phyloP scores from a whole-genome alignment of 2,113 vertebrate species.

The Mus spicilegus region DNA sequence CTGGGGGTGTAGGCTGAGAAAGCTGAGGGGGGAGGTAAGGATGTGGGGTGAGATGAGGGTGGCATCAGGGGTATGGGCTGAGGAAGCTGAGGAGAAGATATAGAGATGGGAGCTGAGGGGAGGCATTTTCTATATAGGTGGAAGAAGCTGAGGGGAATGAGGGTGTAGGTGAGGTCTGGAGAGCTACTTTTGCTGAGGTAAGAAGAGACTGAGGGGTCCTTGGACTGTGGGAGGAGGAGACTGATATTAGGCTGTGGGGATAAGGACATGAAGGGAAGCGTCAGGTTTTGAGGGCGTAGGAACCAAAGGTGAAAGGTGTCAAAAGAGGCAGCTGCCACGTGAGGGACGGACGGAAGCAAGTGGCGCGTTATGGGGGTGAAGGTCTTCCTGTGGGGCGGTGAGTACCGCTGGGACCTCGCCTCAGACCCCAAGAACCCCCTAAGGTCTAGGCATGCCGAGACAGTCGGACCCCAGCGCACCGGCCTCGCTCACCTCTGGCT shows the following conservation, averaged over 20 bases:
- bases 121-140: background rate
- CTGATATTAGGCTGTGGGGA: accelerated
- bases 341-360: background rate
- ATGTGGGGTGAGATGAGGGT: background rate
- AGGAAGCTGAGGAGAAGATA: background rate
- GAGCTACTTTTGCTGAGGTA: too few relatives aligned
- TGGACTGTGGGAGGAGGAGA: background rate
- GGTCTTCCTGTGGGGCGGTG: background rate
- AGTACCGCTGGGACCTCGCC: too few relatives aligned
- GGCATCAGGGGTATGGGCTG: background rate
- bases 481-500: slow-evolving; percentile 18
- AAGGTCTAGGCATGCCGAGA: background rate
- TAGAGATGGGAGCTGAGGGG: background rate
- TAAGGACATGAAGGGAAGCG: background rate
- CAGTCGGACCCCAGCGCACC: accelerated
- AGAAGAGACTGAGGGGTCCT: background rate
- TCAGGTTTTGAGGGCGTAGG: accelerated
- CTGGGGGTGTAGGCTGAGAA: background rate
- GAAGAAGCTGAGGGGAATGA: background rate
- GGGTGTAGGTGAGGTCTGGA: background rate
- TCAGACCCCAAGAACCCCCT: background rate
- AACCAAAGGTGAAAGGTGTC: background rate
- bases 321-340: too few relatives aligned
- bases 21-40: background rate
- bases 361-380: accelerated